These are phyloP conservation scores for Acinonyx jubatus DNA, from an alignment of 2,113 vertebrate species.

Conservation along the genomic window DNA sequence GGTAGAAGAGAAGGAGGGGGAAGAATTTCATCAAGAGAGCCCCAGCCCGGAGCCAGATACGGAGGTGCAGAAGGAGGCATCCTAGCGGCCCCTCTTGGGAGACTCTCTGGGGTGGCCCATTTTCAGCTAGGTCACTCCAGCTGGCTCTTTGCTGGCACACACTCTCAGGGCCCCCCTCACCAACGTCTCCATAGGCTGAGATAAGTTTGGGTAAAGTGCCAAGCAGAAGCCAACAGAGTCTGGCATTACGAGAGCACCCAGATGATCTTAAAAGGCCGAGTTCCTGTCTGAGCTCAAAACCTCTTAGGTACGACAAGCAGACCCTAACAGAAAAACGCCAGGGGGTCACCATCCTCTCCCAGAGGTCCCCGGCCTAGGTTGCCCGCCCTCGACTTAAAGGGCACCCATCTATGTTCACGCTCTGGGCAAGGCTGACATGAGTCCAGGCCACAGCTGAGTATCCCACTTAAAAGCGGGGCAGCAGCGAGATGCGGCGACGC, in stretches of 20 bases:
- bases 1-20: constrained; percentile 91
- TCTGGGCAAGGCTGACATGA: not conserved
- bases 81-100: not conserved
- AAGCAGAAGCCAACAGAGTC: constrained; percentile 69
- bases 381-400: not conserved
- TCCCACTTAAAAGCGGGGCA: not conserved
- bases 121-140: not conserved
- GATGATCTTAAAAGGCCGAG: not conserved
- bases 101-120: not conserved
- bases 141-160: constrained; percentile 49
- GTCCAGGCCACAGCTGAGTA: not conserved
- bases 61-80: constrained; percentile 72
- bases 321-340: constrained; percentile 43
- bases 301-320: constrained; percentile 19
- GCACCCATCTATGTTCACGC: not conserved
- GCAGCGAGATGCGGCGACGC: not conserved
- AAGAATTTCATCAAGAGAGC: constrained; percentile 91
- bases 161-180: constrained; percentile 45
- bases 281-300: not conserved
- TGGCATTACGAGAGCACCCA: not conserved
- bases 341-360: constrained; percentile 61
- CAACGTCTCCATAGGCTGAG: constrained; percentile 82
- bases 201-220: constrained; percentile 83
- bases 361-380: not conserved
- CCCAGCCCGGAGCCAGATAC: constrained; percentile 87